Conservation (phyloP, 2,797 vertebrate species). For the Melopsittacus undulatus region DNA sequence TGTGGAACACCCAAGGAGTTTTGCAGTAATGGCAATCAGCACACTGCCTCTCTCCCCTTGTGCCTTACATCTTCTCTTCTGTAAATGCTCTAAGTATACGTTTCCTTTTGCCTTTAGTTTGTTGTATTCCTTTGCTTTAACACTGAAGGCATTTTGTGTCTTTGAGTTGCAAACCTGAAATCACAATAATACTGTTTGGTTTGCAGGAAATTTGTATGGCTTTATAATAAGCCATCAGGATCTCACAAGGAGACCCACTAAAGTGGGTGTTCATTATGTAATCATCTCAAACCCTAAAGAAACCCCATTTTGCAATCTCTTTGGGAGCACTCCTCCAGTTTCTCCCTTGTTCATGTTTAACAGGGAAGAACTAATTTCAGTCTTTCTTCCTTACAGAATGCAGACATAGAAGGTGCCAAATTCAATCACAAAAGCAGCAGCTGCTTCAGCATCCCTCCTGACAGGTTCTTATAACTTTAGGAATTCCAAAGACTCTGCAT, state of each 20-base stretch:
- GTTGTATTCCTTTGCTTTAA: background rate
- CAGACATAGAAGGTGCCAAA: slow-evolving; percentile 30
- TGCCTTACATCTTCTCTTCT: background rate
- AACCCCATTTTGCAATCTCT: background rate
- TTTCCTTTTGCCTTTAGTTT: background rate
- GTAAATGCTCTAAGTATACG: background rate
- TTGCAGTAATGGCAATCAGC: background rate
- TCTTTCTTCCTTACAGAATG: background rate
- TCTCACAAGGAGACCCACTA: background rate
- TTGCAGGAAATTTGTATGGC: background rate
- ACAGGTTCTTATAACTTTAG: background rate
- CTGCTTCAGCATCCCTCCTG: background rate
- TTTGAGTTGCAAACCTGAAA: slow-evolving; percentile 1
- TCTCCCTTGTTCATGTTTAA: slow-evolving; percentile 22
- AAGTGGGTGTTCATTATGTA: background rate
- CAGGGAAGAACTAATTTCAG: slow-evolving; percentile 36
- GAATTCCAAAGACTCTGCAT: background rate
- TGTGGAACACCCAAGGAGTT: background rate
- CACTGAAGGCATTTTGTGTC: background rate
- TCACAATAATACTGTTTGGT: background rate
- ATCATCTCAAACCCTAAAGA: background rate
- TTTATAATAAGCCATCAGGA: background rate
- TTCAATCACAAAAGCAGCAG: background rate
- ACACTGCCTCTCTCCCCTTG: background rate
- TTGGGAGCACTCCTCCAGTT: background rate